These are phyloP conservation scores for Epiblema foenella DNA, from an alignment of 2,888 invertebrate genomes.

Conservation along the genomic window DNA sequence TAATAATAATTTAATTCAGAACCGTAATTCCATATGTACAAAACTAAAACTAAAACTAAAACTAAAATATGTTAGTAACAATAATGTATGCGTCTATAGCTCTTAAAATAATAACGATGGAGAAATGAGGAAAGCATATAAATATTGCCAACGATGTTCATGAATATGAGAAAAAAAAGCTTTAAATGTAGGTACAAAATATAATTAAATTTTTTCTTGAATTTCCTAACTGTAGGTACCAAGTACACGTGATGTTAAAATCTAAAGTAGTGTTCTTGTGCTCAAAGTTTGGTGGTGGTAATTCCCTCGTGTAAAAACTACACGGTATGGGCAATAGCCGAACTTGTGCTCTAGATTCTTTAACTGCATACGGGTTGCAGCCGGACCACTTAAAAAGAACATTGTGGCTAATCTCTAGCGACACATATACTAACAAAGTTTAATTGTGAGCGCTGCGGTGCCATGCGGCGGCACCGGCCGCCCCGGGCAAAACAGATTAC, in stretches of 20 bases:
- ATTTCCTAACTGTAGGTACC: neutral
- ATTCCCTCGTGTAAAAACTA: constrained; percentile 34
- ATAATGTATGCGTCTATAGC: neutral
- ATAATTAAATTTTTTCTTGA: too few relatives aligned
- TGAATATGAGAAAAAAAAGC: neutral
- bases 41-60: too few relatives aligned
- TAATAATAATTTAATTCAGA: too few relatives aligned
- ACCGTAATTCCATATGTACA: too few relatives aligned
- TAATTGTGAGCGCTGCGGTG: constrained; percentile 78
- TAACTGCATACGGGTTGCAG: constrained; percentile 79
- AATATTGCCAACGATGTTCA: neutral
- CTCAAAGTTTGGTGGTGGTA: constrained; percentile 21
- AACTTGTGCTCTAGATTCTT: constrained; percentile 75
- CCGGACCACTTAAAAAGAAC: constrained; percentile 82
- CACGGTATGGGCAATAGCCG: constrained; percentile 59
- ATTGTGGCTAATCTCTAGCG: constrained; percentile 83
- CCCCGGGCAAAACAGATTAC: constrained; percentile 83
- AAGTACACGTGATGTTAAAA: constrained; percentile 24
- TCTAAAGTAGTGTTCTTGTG: constrained; percentile 16
- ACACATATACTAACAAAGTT: constrained; percentile 85
- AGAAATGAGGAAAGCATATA: neutral
- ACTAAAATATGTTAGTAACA: neutral
- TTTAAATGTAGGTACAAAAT: too few relatives aligned
- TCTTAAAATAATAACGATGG: neutral
- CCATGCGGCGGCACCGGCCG: constrained; percentile 51